These are phyloP conservation scores for Sitodiplosis mosellana DNA, from an alignment of 1,140 invertebrate species.

Conservation along the genomic window DNA sequence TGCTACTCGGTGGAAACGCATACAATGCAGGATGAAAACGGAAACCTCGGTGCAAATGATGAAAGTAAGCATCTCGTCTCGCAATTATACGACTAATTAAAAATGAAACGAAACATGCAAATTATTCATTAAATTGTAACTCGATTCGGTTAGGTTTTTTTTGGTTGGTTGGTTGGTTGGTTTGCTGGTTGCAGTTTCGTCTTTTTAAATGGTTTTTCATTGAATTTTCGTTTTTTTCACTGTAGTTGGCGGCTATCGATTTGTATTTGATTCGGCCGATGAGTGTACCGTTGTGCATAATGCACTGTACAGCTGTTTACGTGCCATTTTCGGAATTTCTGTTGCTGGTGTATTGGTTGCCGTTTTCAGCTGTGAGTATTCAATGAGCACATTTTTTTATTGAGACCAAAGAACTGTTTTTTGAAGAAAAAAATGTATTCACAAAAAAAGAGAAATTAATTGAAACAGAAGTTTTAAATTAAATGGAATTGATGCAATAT, in stretches of 20 bases:
- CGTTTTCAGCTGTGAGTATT: constrained; percentile 70
- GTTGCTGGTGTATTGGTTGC: constrained; percentile 75
- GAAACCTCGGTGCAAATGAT: constrained; percentile 23
- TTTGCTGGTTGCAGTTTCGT: too few species aligned
- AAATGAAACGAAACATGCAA: too few species aligned
- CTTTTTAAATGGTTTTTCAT: neutral
- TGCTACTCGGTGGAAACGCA: constrained; percentile 49
- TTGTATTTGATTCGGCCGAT: constrained; percentile 63
- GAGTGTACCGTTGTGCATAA: constrained; percentile 77
- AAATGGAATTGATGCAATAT: too few species aligned
- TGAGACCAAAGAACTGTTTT: too few species aligned
- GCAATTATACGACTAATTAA: neutral
- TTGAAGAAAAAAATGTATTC: too few species aligned
- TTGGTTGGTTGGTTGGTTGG: too few species aligned
- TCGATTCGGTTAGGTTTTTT: too few species aligned
- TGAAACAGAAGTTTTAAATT: too few species aligned
- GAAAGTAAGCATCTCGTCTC: constrained; percentile 28
- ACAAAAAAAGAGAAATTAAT: too few species aligned
- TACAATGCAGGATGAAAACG: constrained; percentile 23
- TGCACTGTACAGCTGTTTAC: constrained; percentile 63
- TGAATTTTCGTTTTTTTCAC: constrained; percentile 3
- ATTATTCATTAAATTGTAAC: too few species aligned
- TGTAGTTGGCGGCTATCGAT: constrained; percentile 30
- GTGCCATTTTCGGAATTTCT: constrained; percentile 73
- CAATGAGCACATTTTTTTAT: too few species aligned